Base-by-base conservation (phyloP, 2,113 vertebrate species). In the Dasyprocta punctata region DNA sequence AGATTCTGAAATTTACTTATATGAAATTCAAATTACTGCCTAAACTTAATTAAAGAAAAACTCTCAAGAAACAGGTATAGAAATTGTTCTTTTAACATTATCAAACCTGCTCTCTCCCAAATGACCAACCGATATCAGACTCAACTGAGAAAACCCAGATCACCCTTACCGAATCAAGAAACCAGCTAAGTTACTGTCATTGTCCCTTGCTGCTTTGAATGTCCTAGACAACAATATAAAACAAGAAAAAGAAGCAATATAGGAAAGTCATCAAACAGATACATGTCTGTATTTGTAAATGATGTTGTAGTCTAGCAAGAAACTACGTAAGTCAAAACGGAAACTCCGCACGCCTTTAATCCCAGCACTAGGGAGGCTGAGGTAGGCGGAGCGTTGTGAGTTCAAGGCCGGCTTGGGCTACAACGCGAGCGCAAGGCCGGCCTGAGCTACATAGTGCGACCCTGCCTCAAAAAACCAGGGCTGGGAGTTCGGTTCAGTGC, bases 21-120 rank as follows among this genome's bases (percentile, higher is more conserved):
- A 91, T 89, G 89, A 94, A 94, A 78, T 49, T 89, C 61, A 96
- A 90, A 90, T 82, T 89, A 92, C 49, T 63, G 8, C 36, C 41
- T 63, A 44, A 80, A 96, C 93, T 92, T n/a, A 63, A 92, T 75
- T 52, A 86, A 86, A 63, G 49, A 33, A 22, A 19, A 49, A 20
- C 17, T 49, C 56, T 33, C n/a, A 80, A 56, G 67, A 86, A 89
- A 92, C 0, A 96, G 67, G 20, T 69, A 75, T 16, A 63, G 80
- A 78, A 78, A 90, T 13, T 0, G 0, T 16, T 67, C 63, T 67
- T 69, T 92, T 44, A 96, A 58, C 17, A 49, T 7, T 19, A 90
- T 49, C 63, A 36, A 22, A 38, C 3, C 56, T 12, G 52, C 28
- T 83, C 56, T 49, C 22, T 30, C 20, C 90, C 86, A 41, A 60